Evolutionary conservation across 2,888 invertebrate species (phyloP), one percentile per base, ranked within the genome.

Genomic region (Euzophera pinguis): DNA sequence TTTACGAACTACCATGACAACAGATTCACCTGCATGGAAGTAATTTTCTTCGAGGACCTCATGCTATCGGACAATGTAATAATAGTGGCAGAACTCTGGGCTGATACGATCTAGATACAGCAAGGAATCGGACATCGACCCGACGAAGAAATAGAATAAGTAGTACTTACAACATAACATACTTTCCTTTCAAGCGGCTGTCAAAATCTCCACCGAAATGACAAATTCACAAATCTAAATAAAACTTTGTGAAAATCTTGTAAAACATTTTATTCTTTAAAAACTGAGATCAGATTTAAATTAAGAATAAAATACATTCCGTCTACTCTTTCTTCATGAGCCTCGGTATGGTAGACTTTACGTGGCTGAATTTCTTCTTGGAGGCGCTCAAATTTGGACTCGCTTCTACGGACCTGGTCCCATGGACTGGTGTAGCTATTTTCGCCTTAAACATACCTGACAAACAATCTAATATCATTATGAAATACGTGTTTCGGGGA

Each of bases 321-420:
- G 7, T 9, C 14, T 53, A 58, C 61, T 87, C 78, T 64, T 84
- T 84, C 60, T 78, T 86, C 1, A 65, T 57, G 6, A 63, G 80
- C 62, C 80, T 74, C 1, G 90, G 90, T 65, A 90, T 89, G 14
- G 90, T 88, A 2, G 90, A 89, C 59, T 89, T 89, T 8, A 89
- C 61, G 45, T 88, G 86, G 54, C 83, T 84, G 57, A 64, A 88
- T 60, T 84, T 89, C 57, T 81, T 87, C 55, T 67, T 83, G 1
- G 78, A 69, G 1, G 75, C 66, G 32, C 71, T 83, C 0, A 84
- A 62, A 53, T 74, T 83, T 0, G 84, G 78, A 54, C 79, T 85
- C 0, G 67, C 59, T 35, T 79, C 81, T 0, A 65, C 27, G 0
- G 60, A 39, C 56, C 67, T 75, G 2, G 73, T 63, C 1, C 65